phyloP scores from a whole-genome alignment of 1,140 invertebrate genomes.

The Acromyrmex echinatior region DNA sequence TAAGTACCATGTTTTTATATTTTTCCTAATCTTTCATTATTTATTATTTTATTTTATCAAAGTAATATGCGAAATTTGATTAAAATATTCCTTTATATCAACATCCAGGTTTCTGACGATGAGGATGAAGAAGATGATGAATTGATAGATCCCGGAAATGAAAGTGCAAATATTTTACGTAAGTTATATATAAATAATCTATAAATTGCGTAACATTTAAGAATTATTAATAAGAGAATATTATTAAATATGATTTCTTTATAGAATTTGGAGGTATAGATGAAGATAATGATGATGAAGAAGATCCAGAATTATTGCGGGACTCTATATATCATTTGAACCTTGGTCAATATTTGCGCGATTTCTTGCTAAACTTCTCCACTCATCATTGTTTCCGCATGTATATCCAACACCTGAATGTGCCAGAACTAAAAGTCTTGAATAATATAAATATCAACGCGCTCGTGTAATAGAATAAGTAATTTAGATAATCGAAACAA shows the following conservation, averaged over 20 bases:
- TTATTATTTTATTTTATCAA: slow-evolving; percentile 16
- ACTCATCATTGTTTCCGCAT: slow-evolving; percentile 88
- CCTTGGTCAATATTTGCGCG: slow-evolving; percentile 88
- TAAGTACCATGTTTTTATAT: slow-evolving; percentile 54
- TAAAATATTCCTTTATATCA: background rate
- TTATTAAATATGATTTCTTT: slow-evolving; percentile 43
- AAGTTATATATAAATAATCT: slow-evolving; percentile 52
- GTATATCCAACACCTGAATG: slow-evolving; percentile 88
- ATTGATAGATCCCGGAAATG: slow-evolving; percentile 81
- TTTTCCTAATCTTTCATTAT: background rate
- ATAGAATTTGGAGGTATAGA: slow-evolving; percentile 72
- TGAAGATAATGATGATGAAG: slow-evolving; percentile 86
- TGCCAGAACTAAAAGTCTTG: slow-evolving; percentile 85
- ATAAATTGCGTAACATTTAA: background rate
- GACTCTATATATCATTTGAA: slow-evolving; percentile 89
- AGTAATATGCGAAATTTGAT: background rate
- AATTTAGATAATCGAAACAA: slow-evolving; percentile 46
- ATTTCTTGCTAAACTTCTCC: slow-evolving; percentile 89
- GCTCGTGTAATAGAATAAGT: slow-evolving; percentile 72
- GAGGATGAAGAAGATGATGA: slow-evolving; percentile 83
- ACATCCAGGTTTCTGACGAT: slow-evolving; percentile 81
- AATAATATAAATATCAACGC: slow-evolving; percentile 80
- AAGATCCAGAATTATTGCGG: slow-evolving; percentile 87
- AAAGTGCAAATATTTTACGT: slow-evolving; percentile 75
- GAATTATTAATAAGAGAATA: background rate